These are phyloP conservation scores for Leptestheria dahalacensis DNA, from an alignment of 1,140 invertebrate genomes.

Conservation along the genomic window DNA sequence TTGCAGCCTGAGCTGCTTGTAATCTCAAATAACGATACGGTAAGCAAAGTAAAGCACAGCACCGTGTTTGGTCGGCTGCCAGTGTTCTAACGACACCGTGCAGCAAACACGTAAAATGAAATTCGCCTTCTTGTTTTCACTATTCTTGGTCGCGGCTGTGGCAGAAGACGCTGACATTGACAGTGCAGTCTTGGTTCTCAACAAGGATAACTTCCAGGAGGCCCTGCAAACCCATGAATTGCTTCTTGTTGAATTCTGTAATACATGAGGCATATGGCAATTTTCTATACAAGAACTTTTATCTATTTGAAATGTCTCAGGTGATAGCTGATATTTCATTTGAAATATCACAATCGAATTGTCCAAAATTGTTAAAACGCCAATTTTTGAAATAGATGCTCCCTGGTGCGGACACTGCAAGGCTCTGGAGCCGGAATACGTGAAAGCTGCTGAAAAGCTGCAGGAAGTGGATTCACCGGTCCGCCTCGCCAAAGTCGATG, in stretches of 20 bases:
- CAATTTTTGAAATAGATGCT: slow-evolving; percentile 57
- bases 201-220: slow-evolving; percentile 67
- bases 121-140: too few species aligned
- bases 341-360: too few species aligned
- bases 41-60: too few species aligned
- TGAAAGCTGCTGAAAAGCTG: slow-evolving; percentile 76
- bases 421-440: slow-evolving; percentile 89
- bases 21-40: too few species aligned
- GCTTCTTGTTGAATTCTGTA: slow-evolving; percentile 92
- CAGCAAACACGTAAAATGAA: too few species aligned
- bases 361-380: neutral
- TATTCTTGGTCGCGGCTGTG: neutral
- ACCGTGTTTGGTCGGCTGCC: too few species aligned
- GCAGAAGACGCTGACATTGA: slow-evolving; percentile 41
- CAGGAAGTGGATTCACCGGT: slow-evolving; percentile 59
- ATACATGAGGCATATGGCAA: slow-evolving; percentile 32
- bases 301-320: neutral
- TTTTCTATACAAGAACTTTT: neutral
- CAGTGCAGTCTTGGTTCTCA: slow-evolving; percentile 70
- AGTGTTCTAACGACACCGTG: too few species aligned
- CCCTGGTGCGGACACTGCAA: slow-evolving; percentile 99
- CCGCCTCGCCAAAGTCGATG: slow-evolving; percentile 92
- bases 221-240: slow-evolving; percentile 57
- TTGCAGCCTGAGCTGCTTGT: too few species aligned
- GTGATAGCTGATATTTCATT: neutral